A percentile compares a stretch with the other conserved stretches of the same genome.
Conservation (phyloP, 2,797 vertebrate genomes). For the Hafferia zeledoni region DNA sequence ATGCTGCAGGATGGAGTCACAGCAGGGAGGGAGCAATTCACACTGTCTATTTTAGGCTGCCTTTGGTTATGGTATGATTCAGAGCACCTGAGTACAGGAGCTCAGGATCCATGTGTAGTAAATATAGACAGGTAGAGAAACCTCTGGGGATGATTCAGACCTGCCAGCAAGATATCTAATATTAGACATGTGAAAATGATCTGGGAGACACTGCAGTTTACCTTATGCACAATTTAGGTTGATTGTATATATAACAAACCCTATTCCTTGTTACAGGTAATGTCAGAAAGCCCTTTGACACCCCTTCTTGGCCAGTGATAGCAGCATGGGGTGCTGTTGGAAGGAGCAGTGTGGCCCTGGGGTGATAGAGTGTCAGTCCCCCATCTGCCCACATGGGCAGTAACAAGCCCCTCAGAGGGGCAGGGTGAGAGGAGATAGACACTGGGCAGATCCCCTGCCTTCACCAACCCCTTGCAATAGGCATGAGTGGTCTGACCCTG, state of each 20-base stretch:
- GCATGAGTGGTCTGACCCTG: fast-evolving
- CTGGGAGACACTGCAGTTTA: neutral
- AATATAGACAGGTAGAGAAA: slow-evolving; percentile 48
- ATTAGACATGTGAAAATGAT: slow-evolving; percentile 28
- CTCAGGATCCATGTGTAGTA: neutral
- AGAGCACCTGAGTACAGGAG: slow-evolving; percentile 8
- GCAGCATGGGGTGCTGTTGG: neutral
- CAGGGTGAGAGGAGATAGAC: neutral
- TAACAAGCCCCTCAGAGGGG: neutral
- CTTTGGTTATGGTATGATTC: slow-evolving; percentile 33
- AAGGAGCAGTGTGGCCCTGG: neutral
- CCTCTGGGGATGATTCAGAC: neutral
- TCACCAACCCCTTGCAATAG: fast-evolving
- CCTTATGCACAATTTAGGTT: slow-evolving; percentile 22
- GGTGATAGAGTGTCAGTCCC: neutral
- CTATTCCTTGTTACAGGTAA: neutral
- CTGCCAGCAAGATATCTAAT: slow-evolving; percentile 32
- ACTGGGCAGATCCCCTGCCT: neutral
- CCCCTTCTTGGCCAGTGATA: fast-evolving
- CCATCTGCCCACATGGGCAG: fast-evolving
- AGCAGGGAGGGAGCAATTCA: slow-evolving; percentile 31
- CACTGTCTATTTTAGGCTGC: slow-evolving; percentile 52
- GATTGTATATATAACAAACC: neutral
- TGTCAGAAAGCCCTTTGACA: neutral
- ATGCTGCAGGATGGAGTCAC: slow-evolving; percentile 38